Evolutionary conservation across 2,888 invertebrate genomes (phyloP).

Genomic region (Metallyticus violacea): DNA sequence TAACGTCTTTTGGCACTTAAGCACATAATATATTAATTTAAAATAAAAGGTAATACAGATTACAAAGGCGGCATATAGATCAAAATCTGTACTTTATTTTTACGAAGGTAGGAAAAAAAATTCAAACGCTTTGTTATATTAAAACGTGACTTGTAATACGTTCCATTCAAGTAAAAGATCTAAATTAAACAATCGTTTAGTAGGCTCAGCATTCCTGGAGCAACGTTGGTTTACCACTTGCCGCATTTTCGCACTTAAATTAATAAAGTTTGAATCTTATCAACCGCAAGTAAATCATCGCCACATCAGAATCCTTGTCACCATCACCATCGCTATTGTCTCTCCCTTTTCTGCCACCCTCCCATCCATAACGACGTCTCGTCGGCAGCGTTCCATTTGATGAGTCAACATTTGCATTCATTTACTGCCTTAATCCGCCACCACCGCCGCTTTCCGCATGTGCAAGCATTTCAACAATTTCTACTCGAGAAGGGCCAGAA

Average conservation of each 20-base stretch:
- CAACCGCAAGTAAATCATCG: conserved; percentile 11
- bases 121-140: too few species aligned
- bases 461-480: conserved; percentile 17
- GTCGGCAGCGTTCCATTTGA: conserved; percentile 26
- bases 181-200: too few species aligned
- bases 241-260: not conserved
- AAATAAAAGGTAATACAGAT: too few species aligned
- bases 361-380: not conserved
- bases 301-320: too few species aligned
- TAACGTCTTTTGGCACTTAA: too few species aligned
- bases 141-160: too few species aligned
- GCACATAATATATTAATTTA: too few species aligned
- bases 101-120: too few species aligned
- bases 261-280: conserved; percentile 23
- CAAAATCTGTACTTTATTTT: too few species aligned
- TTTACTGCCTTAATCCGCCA: conserved; percentile 24
- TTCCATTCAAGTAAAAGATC: too few species aligned
- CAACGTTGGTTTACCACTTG: not conserved
- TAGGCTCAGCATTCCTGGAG: not conserved
- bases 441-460: conserved; percentile 2
- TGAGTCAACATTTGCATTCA: conserved; percentile 33
- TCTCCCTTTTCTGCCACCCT: not conserved
- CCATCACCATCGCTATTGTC: not conserved
- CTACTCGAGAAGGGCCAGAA: not conserved
- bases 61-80: too few species aligned